Conservation (phyloP, 2,888 invertebrate species). For the Campoplex nolae region DNA sequence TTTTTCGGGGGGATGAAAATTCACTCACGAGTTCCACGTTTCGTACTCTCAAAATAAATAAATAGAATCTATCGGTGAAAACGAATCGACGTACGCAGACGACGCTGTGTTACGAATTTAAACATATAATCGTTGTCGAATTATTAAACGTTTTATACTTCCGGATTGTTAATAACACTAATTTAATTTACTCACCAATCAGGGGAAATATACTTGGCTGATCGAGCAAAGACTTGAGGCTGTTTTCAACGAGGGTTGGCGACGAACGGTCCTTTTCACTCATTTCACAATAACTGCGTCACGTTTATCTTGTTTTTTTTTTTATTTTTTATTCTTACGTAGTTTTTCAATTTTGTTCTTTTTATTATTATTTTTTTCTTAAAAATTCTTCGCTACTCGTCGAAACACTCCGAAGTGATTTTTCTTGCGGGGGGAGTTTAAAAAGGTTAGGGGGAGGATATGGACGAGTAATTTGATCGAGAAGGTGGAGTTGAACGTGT, state of each 20-base stretch:
- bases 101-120: neutral
- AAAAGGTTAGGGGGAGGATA: conserved; percentile 22
- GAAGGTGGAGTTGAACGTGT: neutral
- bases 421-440: neutral
- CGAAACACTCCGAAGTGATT: neutral
- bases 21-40: conserved; percentile 4
- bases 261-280: conserved; percentile 96
- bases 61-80: neutral
- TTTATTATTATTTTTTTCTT: neutral
- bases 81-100: neutral
- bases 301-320: conserved; percentile 66
- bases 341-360: neutral
- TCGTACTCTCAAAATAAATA: conserved; percentile 6
- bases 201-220: conserved; percentile 87
- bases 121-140: neutral
- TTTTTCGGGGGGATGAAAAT: conserved; percentile 4
- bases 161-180: neutral
- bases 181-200: conserved; percentile 81
- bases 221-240: conserved; percentile 94
- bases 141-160: neutral
- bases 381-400: neutral
- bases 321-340: conserved; percentile 1
- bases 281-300: conserved; percentile 88
- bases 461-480: conserved; percentile 18
- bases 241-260: conserved; percentile 95